Evolutionary conservation across 2,797 vertebrate genomes (phyloP).

Genomic region (Oryzias sinensis): DNA sequence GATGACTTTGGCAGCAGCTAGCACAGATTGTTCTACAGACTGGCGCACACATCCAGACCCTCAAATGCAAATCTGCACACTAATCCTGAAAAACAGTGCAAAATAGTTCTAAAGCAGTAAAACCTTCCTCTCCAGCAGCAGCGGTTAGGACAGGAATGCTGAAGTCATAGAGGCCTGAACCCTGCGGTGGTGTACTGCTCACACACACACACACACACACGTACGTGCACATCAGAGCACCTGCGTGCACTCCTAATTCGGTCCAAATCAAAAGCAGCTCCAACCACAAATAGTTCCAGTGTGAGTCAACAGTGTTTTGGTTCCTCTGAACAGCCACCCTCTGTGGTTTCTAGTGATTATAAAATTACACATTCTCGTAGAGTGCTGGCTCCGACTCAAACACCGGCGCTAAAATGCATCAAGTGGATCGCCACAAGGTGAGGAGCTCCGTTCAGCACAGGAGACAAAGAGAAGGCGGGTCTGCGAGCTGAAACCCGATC

Average conservation of each 20-base stretch:
- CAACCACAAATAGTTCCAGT: conserved; percentile 60
- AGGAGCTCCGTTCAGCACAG: conserved; percentile 14
- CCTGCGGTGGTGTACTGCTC: conserved; percentile 10
- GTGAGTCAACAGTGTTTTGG: conserved; percentile 53
- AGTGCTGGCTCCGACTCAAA: conserved; percentile 39
- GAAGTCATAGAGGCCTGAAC: conserved; percentile 28
- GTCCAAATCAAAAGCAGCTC: conserved; percentile 66
- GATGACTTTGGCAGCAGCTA: conserved; percentile 6
- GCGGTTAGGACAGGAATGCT: conserved; percentile 30
- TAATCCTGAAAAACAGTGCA: conserved; percentile 15
- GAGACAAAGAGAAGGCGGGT: conserved; percentile 22
- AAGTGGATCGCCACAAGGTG: conserved; percentile 25
- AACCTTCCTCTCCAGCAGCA: conserved; percentile 30
- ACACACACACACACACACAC: neutral
- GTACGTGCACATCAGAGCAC: conserved; percentile 26
- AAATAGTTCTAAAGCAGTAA: conserved; percentile 30
- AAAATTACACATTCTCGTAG: conserved; percentile 61
- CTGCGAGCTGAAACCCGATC: neutral
- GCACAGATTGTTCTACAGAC: neutral
- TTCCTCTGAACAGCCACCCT: conserved; percentile 43
- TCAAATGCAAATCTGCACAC: conserved; percentile 4
- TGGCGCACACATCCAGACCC: conserved; percentile 1
- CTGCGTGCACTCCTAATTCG: conserved; percentile 51
- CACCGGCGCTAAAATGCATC: conserved; percentile 30
- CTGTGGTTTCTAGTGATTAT: conserved; percentile 53